Conservation (phyloP, 2,113 vertebrate species). For the Callithrix jacchus region DNA sequence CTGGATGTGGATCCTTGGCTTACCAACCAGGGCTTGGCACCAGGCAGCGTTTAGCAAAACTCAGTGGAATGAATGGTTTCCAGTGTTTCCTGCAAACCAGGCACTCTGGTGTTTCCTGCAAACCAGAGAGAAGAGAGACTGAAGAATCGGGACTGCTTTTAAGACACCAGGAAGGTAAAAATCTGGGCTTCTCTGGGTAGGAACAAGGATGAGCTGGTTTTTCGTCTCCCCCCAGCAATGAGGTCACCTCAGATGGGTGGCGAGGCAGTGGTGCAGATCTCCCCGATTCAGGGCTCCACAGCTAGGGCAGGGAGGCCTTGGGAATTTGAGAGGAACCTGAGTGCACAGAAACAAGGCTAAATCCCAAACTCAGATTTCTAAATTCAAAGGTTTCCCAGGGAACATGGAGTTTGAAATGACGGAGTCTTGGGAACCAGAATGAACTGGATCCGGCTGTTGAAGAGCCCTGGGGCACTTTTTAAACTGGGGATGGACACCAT, state of each 20-base stretch:
- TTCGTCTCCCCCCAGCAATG: rapidly evolving
- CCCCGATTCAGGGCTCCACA: background rate
- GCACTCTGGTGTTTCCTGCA: background rate
- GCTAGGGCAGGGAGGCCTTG: background rate
- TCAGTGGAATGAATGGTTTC: rapidly evolving
- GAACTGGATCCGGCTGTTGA: rapidly evolving
- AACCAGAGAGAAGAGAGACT: background rate
- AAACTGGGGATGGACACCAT: background rate
- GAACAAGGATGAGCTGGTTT: background rate
- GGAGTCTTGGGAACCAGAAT: background rate
- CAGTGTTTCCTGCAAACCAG: rapidly evolving
- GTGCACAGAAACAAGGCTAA: background rate
- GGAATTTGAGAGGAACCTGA: background rate
- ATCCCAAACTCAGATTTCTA: background rate
- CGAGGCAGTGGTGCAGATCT: rapidly evolving
- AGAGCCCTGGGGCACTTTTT: rapidly evolving
- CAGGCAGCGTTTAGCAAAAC: rapidly evolving
- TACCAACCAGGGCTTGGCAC: rapidly evolving
- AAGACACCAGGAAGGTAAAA: background rate
- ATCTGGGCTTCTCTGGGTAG: background rate
- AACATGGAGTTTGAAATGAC: background rate
- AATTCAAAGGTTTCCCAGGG: background rate
- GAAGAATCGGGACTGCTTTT: background rate
- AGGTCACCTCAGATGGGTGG: background rate
- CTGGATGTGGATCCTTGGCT: background rate